These are phyloP conservation scores for Drosophila tripunctata DNA, from an alignment of 2,888 invertebrate genomes.

Conservation along the genomic window DNA sequence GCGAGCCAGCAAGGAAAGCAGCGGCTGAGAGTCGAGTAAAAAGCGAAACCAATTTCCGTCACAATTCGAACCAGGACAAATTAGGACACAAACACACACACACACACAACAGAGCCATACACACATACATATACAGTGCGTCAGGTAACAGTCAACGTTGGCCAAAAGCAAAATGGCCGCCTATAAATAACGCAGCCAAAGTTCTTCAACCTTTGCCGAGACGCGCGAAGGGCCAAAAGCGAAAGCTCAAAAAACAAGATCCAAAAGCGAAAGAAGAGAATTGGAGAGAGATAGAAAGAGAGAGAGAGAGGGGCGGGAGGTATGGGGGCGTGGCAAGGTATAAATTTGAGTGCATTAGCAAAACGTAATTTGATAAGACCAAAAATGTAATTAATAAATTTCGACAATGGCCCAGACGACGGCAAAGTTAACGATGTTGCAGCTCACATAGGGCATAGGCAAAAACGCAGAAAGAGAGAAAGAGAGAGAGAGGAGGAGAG, in stretches of 20 bases:
- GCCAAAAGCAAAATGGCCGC: conserved; percentile 71
- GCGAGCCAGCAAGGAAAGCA: no score
- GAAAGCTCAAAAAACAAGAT: conserved; percentile 67
- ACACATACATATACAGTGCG: conserved; percentile 3
- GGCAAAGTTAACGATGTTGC: conserved; percentile 20
- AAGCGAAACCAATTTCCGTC: conserved; percentile 76
- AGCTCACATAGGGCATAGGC: no score
- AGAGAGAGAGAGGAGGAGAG: not conserved
- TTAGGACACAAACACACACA: conserved; percentile 50
- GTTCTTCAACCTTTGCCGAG: conserved; percentile 6
- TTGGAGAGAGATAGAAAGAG: not conserved
- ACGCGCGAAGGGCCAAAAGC: conserved; percentile 42
- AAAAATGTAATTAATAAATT: conserved; percentile 83
- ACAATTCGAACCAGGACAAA: conserved; percentile 76
- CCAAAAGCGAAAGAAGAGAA: not conserved
- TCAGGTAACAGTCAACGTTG: conserved; percentile 13
- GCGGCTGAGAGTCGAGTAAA: conserved; percentile 24
- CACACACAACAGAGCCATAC: conserved; percentile 11
- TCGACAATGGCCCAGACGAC: conserved; percentile 60
- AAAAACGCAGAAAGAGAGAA: not conserved
- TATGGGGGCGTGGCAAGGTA: conserved; percentile 56
- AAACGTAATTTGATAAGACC: conserved; percentile 83
- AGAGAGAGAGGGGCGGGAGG: not conserved
- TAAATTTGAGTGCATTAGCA: conserved; percentile 82
- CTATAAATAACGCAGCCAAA: conserved; percentile 64